phyloP scores from a whole-genome alignment of 2,113 vertebrate species.

The Grallaria varia region DNA sequence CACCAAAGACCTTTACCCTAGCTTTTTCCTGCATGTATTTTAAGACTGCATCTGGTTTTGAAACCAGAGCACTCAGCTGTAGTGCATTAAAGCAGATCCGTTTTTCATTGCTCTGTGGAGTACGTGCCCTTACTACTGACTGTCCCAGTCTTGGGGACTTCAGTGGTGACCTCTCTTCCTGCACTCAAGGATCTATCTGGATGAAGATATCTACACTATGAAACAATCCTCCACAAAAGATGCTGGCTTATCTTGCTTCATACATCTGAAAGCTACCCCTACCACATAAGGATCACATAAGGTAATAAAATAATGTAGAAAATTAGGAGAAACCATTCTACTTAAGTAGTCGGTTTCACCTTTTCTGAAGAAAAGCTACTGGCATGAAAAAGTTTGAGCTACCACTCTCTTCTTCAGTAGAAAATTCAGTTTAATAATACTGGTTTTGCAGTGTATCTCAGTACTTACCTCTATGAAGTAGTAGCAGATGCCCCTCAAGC shows the following conservation, averaged over 20 bases:
- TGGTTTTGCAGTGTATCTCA: neutral
- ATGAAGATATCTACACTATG: neutral
- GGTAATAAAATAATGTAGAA: neutral
- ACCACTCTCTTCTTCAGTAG: neutral
- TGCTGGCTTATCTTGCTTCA: neutral
- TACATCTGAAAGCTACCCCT: neutral
- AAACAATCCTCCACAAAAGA: neutral
- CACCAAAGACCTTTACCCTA: neutral
- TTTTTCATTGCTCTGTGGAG: neutral
- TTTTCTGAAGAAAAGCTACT: neutral
- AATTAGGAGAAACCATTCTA: neutral
- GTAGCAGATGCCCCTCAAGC: constrained; percentile 92
- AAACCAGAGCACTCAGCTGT: neutral
- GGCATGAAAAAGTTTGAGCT: neutral
- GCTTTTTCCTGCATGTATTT: neutral
- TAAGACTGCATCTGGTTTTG: neutral
- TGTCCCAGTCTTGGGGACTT: neutral
- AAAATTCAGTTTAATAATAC: neutral
- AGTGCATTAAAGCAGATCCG: neutral
- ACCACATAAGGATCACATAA: neutral
- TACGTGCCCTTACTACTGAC: neutral
- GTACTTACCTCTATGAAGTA: constrained; percentile 85
- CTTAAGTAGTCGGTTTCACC: neutral
- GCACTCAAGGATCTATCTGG: neutral
- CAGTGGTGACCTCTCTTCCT: neutral